A percentile compares a stretch with the other conserved stretches of the same genome.
Conservation (phyloP, 2,797 vertebrate genomes). For the Pantherophis vulpinus region DNA sequence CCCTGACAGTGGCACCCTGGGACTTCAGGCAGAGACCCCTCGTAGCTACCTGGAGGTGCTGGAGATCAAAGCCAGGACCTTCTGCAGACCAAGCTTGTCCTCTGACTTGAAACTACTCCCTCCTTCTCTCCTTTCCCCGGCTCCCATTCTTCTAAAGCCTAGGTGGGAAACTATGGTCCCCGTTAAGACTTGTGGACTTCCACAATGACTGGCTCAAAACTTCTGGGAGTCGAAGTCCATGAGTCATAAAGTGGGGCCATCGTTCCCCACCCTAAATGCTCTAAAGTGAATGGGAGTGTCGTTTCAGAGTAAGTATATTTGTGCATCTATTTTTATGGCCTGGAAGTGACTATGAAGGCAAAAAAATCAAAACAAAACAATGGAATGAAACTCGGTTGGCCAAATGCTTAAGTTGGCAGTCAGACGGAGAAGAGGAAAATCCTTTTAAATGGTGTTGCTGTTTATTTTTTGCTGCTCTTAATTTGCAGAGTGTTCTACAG, state of each 20-base stretch:
- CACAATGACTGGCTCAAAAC: neutral
- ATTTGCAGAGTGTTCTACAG: neutral
- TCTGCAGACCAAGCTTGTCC: neutral
- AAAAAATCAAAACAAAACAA: no score
- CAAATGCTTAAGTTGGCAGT: conserved; percentile 2
- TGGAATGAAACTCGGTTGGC: neutral
- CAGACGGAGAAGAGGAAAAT: neutral
- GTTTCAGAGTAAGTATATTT: neutral
- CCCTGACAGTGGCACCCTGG: neutral
- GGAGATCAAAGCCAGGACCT: neutral
- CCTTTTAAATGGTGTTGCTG: neutral
- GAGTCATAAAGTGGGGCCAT: neutral
- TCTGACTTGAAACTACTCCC: neutral
- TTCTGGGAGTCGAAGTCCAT: neutral
- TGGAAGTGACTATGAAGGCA: neutral
- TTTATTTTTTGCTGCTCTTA: neutral
- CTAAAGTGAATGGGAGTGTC: no score
- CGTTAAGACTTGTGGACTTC: neutral
- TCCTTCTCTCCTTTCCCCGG: neutral
- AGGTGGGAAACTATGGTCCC: neutral
- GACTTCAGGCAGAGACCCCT: neutral
- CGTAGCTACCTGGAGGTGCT: neutral
- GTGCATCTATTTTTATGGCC: neutral
- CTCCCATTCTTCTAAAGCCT: neutral
- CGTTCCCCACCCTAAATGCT: neutral